Base-by-base conservation (phyloP, 35 echinoderm and acorn worm genomes). In the Heliocidaris tuberculata region DNA sequence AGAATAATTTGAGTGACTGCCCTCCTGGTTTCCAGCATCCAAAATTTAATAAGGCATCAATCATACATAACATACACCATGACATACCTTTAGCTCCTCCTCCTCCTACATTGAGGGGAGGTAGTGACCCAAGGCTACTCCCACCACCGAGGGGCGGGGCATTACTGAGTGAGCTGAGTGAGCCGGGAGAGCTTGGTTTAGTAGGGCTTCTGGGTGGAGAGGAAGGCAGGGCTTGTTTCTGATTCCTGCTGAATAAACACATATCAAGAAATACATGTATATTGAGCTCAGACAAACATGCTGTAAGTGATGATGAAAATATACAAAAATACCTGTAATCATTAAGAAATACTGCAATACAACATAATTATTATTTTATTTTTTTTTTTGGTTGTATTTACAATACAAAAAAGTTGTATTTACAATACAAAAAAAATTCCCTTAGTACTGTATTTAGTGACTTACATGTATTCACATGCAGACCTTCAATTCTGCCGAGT, bases 91-190 rank as follows among this genome's bases (percentile, higher is more conserved):
- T 97, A 27, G 93, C 61, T 88, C 94, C 96, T 56, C 92, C 96
- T 56, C 92, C 93, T 60, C 86, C 93, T 42, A 92, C 94, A 85
- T 94, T 47, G 61, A 99, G 92, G 94, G 98, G 95, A 65, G 96
- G 98, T 12, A 99, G 90, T 47, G 98, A 95, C n/a, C 97, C 96
- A 65, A 95, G 93, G 13, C 96, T 95, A 95, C 96, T 78, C 85
- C 94, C 96, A 54, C 94, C 96, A 32, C 86, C 95, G 59, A 99
- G 90, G 48, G 98, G 95, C 16, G 98, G 98, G 31, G 96, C 96
- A 95, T 97, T 95, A 48, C 94, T 50, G 7, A 99, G 85, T 31
- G 98, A 99, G 85, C 95, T 54, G 13, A 98, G 70, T 24, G 97
- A 98, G 59, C 94, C 86, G 88, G 97, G 42, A 30, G 94, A 95